A percentile compares a stretch with the other conserved stretches of the same genome.
Conservation (phyloP, 2,113 vertebrate species). For the Nipponia nippon region DNA sequence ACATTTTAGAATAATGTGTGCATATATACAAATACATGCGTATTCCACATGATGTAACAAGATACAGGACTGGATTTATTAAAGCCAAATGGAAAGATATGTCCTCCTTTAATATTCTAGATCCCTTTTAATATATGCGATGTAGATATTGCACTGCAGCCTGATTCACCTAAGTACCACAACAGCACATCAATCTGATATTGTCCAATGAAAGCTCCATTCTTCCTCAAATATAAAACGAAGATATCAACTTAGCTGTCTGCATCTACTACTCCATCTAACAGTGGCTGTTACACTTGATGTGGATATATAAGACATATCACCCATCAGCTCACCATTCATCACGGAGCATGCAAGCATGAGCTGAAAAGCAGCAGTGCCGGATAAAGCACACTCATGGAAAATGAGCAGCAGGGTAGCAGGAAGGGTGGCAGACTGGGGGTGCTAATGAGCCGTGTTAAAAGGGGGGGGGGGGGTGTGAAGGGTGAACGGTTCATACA, state of each 20-base stretch:
- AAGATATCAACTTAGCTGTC: background rate
- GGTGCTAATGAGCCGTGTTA: background rate
- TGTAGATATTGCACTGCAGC: background rate
- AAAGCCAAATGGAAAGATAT: conserved; percentile 28
- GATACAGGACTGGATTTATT: conserved; percentile 36
- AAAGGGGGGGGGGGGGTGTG: fast-evolving
- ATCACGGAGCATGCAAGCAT: background rate
- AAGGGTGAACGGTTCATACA: background rate
- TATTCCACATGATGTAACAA: conserved; percentile 5
- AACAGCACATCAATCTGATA: background rate
- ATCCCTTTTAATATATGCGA: background rate
- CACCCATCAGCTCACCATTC: background rate
- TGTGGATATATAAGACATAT: background rate
- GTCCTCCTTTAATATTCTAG: conserved; percentile 23
- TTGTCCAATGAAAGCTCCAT: background rate
- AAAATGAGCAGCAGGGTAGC: background rate
- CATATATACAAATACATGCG: background rate
- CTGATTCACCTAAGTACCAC: background rate
- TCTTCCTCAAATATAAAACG: background rate
- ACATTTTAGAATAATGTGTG: conserved; percentile 21
- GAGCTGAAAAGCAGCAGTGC: background rate
- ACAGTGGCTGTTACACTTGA: background rate
- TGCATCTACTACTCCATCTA: background rate
- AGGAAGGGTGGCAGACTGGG: background rate
- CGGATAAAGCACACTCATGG: background rate